Evolutionary conservation across 1,140 invertebrate genomes (phyloP).

Genomic region (Trinorchestia longiramus): DNA sequence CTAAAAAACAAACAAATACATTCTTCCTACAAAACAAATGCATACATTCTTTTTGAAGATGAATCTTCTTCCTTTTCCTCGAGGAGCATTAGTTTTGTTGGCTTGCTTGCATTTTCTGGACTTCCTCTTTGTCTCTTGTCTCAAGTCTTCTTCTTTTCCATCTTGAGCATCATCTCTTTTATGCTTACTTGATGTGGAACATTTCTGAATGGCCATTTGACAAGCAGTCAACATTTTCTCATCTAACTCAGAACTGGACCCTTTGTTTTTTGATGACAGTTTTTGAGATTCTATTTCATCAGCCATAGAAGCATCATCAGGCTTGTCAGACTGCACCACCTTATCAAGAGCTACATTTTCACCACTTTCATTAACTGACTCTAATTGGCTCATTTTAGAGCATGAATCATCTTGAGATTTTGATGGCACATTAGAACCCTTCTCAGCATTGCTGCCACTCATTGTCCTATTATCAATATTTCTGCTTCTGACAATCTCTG

Average conservation of each 20-base stretch:
- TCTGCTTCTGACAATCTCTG: too few relatives aligned
- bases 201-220: not conserved
- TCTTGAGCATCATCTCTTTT: constrained; percentile 36
- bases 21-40: not conserved
- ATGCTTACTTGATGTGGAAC: not conserved
- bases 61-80: constrained; percentile 38
- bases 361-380: not conserved
- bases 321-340: not conserved
- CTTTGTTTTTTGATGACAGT: not conserved
- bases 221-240: not conserved
- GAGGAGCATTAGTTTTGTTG: constrained; percentile 25
- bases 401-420: not conserved
- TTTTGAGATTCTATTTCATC: not conserved
- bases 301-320: not conserved
- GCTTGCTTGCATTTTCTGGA: constrained; percentile 41
- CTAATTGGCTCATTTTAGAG: not conserved
- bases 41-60: constrained; percentile 31
- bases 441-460: not conserved
- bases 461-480: not conserved
- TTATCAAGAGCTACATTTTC: not conserved
- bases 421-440: not conserved
- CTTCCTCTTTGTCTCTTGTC: not conserved
- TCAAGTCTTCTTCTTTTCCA: constrained; percentile 5
- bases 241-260: not conserved
- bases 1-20: not conserved